These are phyloP conservation scores for Gymnothorax javanicus DNA, from an alignment of 2,797 vertebrate genomes.

Conservation along the genomic window DNA sequence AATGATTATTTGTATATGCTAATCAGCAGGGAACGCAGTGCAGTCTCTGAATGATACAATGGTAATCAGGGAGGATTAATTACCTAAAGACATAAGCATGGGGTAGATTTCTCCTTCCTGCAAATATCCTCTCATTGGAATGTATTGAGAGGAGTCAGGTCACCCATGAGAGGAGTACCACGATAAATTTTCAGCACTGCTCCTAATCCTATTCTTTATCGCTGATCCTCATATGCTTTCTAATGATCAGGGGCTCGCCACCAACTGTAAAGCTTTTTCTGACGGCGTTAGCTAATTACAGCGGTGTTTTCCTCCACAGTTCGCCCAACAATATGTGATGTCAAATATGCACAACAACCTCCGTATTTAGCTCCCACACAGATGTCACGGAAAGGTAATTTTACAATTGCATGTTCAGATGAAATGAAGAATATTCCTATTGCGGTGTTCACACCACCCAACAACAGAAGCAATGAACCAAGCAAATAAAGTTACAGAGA, in stretches of 20 bases:
- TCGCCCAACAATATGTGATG: background rate
- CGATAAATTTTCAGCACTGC: background rate
- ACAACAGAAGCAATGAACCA: background rate
- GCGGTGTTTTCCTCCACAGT: background rate
- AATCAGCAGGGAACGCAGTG: constrained; percentile 29
- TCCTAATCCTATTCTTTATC: background rate
- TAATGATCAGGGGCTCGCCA: background rate
- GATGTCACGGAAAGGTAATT: background rate
- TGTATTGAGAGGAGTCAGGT: background rate
- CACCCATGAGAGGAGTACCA: background rate
- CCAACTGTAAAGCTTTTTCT: background rate
- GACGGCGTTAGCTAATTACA: background rate
- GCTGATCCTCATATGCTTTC: background rate
- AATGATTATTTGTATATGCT: constrained; percentile 30
- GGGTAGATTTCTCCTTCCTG: background rate
- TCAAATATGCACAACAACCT: background rate
- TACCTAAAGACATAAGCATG: constrained; percentile 16
- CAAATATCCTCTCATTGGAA: background rate
- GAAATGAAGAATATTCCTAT: background rate
- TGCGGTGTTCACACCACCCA: background rate
- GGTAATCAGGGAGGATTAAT: constrained; percentile 30
- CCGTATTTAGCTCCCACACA: background rate
- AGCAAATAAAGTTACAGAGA: background rate
- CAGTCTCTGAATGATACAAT: constrained; percentile 10
- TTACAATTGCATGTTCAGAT: background rate